phyloP scores from a whole-genome alignment of 64 coral and sea anemone species.

The Anthopleura sola region DNA sequence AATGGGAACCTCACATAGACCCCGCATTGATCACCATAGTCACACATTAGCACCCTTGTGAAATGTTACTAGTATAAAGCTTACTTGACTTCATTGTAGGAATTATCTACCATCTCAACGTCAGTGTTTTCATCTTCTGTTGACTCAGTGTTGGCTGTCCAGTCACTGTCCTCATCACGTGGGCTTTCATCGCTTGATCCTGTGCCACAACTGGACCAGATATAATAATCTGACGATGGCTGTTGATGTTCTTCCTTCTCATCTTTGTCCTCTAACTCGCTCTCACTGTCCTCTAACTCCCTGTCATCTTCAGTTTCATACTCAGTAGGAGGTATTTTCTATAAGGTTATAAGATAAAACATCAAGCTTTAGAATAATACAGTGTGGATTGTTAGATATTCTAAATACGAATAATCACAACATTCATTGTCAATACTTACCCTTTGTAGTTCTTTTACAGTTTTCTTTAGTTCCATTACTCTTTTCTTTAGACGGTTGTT shows the following conservation, averaged over 20 bases:
- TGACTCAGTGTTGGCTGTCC: background rate
- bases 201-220: background rate
- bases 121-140: constrained; percentile 1
- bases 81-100: background rate
- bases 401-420: background rate
- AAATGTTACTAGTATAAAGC: background rate
- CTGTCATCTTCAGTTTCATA: background rate
- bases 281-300: too few relatives aligned
- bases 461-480: too few relatives aligned
- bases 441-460: background rate
- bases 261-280: background rate
- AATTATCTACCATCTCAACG: background rate
- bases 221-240: background rate
- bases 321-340: background rate
- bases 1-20: background rate
- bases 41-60: background rate
- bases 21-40: background rate
- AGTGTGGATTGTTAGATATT: background rate
- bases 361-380: background rate
- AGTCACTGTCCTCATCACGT: background rate
- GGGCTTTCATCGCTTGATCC: background rate
- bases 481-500: too few relatives aligned
- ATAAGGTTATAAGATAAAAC: background rate
- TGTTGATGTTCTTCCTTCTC: background rate
- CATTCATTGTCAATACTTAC: background rate